Base-by-base conservation (phyloP, 1,140 invertebrate genomes). In the Drosophila saltans region DNA sequence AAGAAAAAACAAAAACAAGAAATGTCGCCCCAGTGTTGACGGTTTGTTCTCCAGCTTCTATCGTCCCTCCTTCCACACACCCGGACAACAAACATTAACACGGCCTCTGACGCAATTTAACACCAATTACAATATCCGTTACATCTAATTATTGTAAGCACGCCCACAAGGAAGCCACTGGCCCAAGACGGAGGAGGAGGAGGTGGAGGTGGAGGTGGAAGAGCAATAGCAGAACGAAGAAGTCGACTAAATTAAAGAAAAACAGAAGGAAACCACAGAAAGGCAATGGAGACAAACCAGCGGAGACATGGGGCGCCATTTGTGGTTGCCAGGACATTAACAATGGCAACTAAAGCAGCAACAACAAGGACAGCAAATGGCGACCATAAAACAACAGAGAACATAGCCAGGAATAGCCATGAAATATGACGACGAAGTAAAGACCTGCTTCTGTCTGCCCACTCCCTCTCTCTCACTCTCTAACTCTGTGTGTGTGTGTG, bases 61-160 rank as follows among this genome's bases (percentile, higher is more conserved):
- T 28, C 41, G 40, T 26, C 26, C 21, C 33, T 11, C 8, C 9
- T 67, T 64, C 66, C 69, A 41, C 72, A n/a, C 55, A 36, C 68
- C 71, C 43, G 70, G 63, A 80, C 61, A 71, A 74, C 71, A 81
- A 85, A 66, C 79, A 90, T 81, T 85, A 85, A 81, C 75, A 85
- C 81, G 81, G 81, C 75, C 86, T 75, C 80, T 74, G 74, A 78
- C 80, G 77, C 90, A 90, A 91, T 89, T 91, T 91, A 91, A 91
- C 90, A 91, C 90, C 90, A 91, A 91, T 91, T 91, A 91, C 86
- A 91, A 91, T 91, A 91, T 91, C 90, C 90, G 90, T 91, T 91
- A 91, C 90, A 91, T 90, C 90, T 91, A 91, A 91, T 91, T 91
- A 91, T 90, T 90, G 82, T 82, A 72, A 79, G 72, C 75, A 70